Evolutionary conservation across 2,888 invertebrate species (phyloP).

Genomic region (Scaptomyza polygonia): DNA sequence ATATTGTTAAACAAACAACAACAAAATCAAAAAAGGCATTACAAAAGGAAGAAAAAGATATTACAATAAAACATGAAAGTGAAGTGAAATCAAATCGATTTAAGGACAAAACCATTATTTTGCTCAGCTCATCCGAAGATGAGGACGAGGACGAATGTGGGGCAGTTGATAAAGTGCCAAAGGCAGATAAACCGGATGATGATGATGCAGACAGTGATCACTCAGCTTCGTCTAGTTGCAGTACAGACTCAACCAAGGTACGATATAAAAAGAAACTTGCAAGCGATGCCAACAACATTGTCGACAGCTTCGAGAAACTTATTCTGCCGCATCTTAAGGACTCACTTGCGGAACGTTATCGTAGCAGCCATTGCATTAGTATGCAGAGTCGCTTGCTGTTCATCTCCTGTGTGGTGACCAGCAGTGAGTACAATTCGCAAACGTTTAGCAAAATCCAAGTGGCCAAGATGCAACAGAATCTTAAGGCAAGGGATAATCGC

Average conservation of each 20-base stretch:
- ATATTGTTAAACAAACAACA: not conserved
- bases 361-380: slow-evolving; percentile 64
- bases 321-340: slow-evolving; percentile 76
- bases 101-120: slow-evolving; percentile 13
- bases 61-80: slow-evolving; percentile 21
- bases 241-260: slow-evolving; percentile 51
- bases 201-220: slow-evolving; percentile 28
- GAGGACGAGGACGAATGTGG: slow-evolving; percentile 9
- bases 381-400: slow-evolving; percentile 71
- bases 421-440: slow-evolving; percentile 68
- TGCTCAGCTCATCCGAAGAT: slow-evolving; percentile 61
- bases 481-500: slow-evolving; percentile 75
- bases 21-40: not conserved
- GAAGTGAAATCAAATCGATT: not conserved
- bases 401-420: slow-evolving; percentile 80
- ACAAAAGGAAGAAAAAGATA: not conserved
- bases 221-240: slow-evolving; percentile 50
- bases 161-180: slow-evolving; percentile 18
- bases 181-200: slow-evolving; percentile 31
- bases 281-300: slow-evolving; percentile 75
- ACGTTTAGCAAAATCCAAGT: slow-evolving; percentile 74
- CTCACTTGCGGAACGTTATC: slow-evolving; percentile 69
- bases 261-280: slow-evolving; percentile 57
- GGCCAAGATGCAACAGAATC: slow-evolving; percentile 78
- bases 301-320: slow-evolving; percentile 81